These are phyloP conservation scores for Suricata suricatta DNA, from an alignment of 2,113 vertebrate genomes.

Conservation along the genomic window DNA sequence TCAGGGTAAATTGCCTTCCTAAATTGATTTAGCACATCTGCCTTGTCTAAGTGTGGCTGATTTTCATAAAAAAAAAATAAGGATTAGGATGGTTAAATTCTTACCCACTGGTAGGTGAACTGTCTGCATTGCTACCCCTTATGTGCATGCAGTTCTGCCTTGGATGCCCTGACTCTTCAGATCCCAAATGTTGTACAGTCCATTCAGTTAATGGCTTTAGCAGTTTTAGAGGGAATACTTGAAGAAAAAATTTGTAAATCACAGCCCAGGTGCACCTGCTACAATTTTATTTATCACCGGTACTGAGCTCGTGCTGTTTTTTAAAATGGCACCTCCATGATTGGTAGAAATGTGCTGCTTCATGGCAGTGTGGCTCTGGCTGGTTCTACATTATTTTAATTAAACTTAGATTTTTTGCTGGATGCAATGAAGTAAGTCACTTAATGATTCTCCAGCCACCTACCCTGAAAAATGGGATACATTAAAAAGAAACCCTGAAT, in stretches of 20 bases:
- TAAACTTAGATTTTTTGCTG: not conserved
- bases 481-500: not conserved
- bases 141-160: not conserved
- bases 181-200: not conserved
- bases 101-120: not conserved
- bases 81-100: constrained; percentile 29
- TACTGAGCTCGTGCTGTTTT: not conserved
- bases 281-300: not conserved
- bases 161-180: not conserved
- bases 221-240: not conserved
- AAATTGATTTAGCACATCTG: constrained; percentile 60
- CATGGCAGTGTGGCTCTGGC: not conserved
- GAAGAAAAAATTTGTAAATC: not conserved
- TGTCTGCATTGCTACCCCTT: not conserved
- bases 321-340: constrained; percentile 4
- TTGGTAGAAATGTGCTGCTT: not conserved
- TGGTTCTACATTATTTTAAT: constrained; percentile 55
- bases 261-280: not conserved
- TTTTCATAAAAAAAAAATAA: constrained; percentile 65
- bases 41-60: constrained; percentile 26
- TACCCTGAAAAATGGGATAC: not conserved
- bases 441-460: not conserved
- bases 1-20: constrained; percentile 67
- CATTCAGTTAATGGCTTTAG: not conserved
- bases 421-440: not conserved